Evolutionary conservation across 2,888 invertebrate genomes (phyloP), one percentile per base, ranked within the genome.

Genomic region (Eupithecia dodoneata): DNA sequence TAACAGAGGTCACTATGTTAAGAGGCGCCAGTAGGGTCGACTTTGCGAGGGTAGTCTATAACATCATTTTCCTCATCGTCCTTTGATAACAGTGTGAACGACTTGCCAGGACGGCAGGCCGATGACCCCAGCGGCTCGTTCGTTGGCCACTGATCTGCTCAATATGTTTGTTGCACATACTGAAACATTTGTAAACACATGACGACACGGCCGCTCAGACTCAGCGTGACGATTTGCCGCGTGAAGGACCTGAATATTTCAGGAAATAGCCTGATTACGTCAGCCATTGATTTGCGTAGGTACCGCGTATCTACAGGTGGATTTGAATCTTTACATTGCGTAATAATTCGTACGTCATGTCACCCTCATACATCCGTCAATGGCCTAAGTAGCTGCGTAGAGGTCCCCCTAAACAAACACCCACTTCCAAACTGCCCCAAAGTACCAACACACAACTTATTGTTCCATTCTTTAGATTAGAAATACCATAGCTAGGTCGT

Each of bases 51-150:
- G 80, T 76, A 76, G 80, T 79, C 81, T 80, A 81, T 81, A 42
- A 71, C 65, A 84, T 85, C 80, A 82, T 88, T 87, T 88, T 88
- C 86, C 82, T 86, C 82, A 84, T 79, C 83, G 86, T 84, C 86
- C 87, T 87, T 83, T 81, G 80, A 81, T 81, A 82, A 79, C 75
- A 78, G 79, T 74, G 55, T 70, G 77, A 71, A 65, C 72, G 75
- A 66, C 44, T 44, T 18, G 72, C 41, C 76, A 76, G 80, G 80
- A 76, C 80, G 78, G 67, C 71, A 76, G 80, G 75, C 63, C 80
- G 76, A 74, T 69, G 80, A 72, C 78, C 80, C 55, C 76, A 10
- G 59, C 66, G 55, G 47, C 70, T 69, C 73, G 72, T 74, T 74
- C 74, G 74, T 66, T 74, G 67, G 78, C 73, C 76, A 77, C 75